These are phyloP conservation scores for Drosophila longiperda DNA, from an alignment of 2,888 invertebrate species.

Conservation along the genomic window DNA sequence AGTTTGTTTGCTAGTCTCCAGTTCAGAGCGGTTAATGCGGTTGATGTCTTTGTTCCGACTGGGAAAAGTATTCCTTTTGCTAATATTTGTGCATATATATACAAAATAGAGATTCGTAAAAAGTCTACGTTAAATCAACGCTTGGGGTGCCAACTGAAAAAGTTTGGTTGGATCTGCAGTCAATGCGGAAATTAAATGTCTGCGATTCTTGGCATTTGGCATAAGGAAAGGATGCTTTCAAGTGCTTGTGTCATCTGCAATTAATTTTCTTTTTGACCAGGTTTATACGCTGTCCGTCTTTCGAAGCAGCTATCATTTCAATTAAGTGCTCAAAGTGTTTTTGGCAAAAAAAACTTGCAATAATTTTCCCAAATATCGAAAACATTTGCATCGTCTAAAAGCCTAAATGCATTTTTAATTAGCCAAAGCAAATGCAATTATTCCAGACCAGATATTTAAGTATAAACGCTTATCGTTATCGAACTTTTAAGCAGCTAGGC, in stretches of 20 bases:
- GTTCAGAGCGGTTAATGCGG: conserved; percentile 1
- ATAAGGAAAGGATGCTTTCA: conserved; percentile 52
- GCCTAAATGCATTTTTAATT: conserved; percentile 72
- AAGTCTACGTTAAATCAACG: background rate
- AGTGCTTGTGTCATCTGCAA: conserved; percentile 78
- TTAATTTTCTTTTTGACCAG: conserved; percentile 72
- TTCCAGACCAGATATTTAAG: conserved; percentile 42
- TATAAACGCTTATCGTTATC: conserved; percentile 44
- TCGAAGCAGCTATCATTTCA: conserved; percentile 57
- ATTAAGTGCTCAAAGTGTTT: conserved; percentile 65
- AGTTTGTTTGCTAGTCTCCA: background rate
- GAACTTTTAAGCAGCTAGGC: conserved; percentile 38
- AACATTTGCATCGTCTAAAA: conserved; percentile 66
- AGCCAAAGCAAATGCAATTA: conserved; percentile 67
- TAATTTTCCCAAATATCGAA: conserved; percentile 59
- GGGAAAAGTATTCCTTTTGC: conserved; percentile 36
- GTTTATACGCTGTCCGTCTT: conserved; percentile 38
- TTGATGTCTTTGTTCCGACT: conserved; percentile 34
- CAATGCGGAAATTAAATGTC: conserved; percentile 73
- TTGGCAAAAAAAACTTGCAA: conserved; percentile 51
- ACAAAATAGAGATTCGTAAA: background rate
- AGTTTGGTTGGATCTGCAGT: conserved; percentile 37
- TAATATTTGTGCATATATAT: conserved; percentile 36
- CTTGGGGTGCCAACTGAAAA: conserved; percentile 34
- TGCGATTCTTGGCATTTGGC: conserved; percentile 56